Percentiles rank a stretch among this genome's conserved stretches.
Evolutionary conservation across 2,797 vertebrate genomes (phyloP).

Genomic region (Enteromius anoplus): DNA sequence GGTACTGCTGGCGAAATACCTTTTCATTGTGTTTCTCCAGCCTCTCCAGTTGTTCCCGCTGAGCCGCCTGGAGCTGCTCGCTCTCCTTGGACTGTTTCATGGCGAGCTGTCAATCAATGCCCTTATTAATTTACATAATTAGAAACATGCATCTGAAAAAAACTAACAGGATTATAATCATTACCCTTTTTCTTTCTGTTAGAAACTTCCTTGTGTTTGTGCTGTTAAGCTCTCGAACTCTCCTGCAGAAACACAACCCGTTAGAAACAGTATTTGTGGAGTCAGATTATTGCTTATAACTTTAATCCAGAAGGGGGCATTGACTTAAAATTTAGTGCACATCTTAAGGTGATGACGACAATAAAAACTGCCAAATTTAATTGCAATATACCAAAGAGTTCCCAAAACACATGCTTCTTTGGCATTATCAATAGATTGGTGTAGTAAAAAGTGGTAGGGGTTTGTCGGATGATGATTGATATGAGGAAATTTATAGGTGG

Average conservation of each 20-base stretch:
- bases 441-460: not conserved
- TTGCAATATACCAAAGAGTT: not conserved
- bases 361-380: not conserved
- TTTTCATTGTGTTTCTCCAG: slow-evolving; percentile 86
- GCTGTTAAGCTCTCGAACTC: slow-evolving; percentile 88
- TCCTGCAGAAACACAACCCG: slow-evolving; percentile 68
- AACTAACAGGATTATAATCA: not conserved
- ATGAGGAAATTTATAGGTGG: not conserved
- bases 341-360: not conserved
- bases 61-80: slow-evolving; percentile 84
- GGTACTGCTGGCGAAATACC: slow-evolving; percentile 67
- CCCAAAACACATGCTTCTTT: not conserved
- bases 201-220: slow-evolving; percentile 90
- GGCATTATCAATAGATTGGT: not conserved
- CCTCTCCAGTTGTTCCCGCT: slow-evolving; percentile 82
- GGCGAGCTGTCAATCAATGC: slow-evolving; percentile 73
- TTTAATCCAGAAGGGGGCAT: too few relatives aligned
- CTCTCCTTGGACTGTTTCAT: slow-evolving; percentile 87
- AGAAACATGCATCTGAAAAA: not conserved
- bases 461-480: not conserved
- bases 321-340: too few relatives aligned
- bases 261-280: not conserved
- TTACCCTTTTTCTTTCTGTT: slow-evolving; percentile 87
- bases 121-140: slow-evolving; percentile 18
- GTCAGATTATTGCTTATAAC: not conserved